phyloP scores from a whole-genome alignment of 1,140 invertebrate genomes.

The Aphis craccivora region DNA sequence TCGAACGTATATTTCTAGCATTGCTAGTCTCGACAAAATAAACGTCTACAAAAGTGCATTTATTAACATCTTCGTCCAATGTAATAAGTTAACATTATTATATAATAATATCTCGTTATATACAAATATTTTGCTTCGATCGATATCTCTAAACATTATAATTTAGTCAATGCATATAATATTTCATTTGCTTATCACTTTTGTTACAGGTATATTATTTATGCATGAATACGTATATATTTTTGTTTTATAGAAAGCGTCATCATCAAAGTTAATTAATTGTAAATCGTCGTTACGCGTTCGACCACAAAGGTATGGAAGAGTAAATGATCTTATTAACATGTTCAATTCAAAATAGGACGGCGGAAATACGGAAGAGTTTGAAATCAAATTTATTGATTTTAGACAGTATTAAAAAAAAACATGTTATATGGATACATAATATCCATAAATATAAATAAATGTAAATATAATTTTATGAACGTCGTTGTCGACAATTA shows the following conservation, averaged over 20 bases:
- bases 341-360: constrained; percentile 21
- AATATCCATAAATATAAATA: background rate
- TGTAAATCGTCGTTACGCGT: background rate
- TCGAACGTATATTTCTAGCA: background rate
- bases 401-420: background rate
- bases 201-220: background rate
- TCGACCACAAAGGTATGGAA: background rate
- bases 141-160: background rate
- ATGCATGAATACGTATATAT: background rate
- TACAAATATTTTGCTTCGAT: background rate
- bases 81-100: background rate
- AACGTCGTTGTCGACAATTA: background rate
- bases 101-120: background rate
- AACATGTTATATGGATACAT: background rate
- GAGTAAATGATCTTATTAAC: background rate
- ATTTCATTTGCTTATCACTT: background rate
- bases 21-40: background rate
- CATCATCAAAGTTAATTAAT: too few species aligned
- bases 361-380: background rate
- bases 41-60: background rate
- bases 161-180: background rate
- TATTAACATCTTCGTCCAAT: background rate
- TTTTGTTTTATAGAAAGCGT: background rate
- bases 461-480: background rate
- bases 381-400: background rate